Evolutionary conservation across 2,797 vertebrate genomes (phyloP).

Genomic region (Darevskia mixta): DNA sequence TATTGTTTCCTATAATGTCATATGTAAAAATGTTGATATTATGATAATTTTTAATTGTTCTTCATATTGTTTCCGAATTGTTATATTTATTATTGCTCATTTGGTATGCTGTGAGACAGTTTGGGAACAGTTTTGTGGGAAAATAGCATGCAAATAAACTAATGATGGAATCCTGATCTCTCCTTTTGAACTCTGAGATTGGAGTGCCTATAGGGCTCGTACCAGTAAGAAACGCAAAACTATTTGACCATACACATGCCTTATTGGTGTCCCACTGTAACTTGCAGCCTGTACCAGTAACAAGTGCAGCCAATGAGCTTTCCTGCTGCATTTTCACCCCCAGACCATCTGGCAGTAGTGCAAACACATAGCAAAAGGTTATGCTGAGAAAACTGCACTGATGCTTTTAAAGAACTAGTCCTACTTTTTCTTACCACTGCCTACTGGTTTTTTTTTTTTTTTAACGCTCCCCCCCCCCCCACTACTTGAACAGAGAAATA

Average conservation of each 20-base stretch:
- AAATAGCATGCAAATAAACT: no score
- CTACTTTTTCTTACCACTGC: background rate
- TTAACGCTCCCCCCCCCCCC: background rate
- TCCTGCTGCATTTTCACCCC: background rate
- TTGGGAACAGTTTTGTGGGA: no score
- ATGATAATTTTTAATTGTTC: no score
- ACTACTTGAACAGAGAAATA: slow-evolving; percentile 8
- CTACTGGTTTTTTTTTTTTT: background rate
- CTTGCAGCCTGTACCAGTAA: background rate
- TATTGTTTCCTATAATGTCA: no score
- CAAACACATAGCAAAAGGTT: background rate
- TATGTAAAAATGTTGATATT: no score
- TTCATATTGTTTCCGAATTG: no score
- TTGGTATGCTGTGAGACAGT: no score
- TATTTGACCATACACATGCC: background rate
- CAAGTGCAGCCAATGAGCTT: background rate
- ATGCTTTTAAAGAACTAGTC: background rate
- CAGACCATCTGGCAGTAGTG: background rate
- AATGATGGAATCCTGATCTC: background rate
- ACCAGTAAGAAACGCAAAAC: background rate
- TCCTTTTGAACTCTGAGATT: background rate
- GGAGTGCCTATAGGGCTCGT: background rate
- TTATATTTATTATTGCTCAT: no score
- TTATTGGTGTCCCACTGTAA: background rate
- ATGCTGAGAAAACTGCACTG: background rate